Conservation (phyloP, 2,113 vertebrate genomes). For the Baryphthengus martii region DNA sequence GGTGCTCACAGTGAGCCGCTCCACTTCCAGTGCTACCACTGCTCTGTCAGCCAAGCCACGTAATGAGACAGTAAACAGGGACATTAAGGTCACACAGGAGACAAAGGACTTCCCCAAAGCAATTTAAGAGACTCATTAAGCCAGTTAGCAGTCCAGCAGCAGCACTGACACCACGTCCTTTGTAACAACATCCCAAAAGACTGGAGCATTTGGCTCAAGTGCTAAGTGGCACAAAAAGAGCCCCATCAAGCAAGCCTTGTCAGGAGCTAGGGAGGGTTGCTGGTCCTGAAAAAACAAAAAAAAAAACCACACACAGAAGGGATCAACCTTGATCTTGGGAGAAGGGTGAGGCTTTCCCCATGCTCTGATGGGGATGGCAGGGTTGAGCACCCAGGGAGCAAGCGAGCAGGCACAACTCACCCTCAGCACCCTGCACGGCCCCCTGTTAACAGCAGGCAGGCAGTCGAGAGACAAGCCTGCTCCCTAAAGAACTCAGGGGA, state of each 20-base stretch:
- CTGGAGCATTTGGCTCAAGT: accelerated
- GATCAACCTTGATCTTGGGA: accelerated
- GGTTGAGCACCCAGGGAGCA: neutral
- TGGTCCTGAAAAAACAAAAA: neutral
- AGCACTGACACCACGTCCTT: accelerated
- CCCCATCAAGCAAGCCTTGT: accelerated
- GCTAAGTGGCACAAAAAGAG: accelerated
- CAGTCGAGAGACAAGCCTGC: too few relatives aligned
- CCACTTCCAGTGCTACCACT: accelerated
- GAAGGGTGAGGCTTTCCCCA: accelerated
- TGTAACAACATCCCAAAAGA: neutral
- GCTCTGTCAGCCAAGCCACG: accelerated
- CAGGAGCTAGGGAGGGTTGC: neutral
- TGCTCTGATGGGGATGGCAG: neutral
- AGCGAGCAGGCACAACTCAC: accelerated
- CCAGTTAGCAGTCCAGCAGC: neutral
- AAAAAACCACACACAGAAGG: too few relatives aligned
- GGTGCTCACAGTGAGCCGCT: neutral
- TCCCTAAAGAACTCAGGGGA: accelerated
- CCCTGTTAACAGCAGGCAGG: accelerated
- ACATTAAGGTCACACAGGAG: neutral
- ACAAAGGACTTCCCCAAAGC: neutral
- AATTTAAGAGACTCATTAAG: neutral
- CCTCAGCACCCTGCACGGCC: neutral
- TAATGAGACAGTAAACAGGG: accelerated